These are phyloP conservation scores for Ianthella basta DNA, from an alignment of 37 sponge, comb jelly and placozoan species.

Conservation along the genomic window DNA sequence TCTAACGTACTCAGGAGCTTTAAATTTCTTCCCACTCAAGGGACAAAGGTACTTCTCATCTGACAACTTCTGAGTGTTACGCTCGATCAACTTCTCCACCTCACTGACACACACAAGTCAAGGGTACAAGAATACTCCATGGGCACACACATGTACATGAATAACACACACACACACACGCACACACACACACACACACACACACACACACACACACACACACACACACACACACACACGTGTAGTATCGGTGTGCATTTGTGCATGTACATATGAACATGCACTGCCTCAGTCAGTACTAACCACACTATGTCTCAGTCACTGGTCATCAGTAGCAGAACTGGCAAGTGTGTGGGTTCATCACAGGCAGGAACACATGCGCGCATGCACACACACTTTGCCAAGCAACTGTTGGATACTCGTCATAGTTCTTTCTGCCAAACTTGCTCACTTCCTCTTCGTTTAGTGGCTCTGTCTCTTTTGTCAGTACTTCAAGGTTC, in stretches of 20 bases:
- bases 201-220: too few relatives aligned
- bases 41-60: constrained; percentile 96
- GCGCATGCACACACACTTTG: not conserved
- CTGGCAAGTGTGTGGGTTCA: constrained; percentile 59
- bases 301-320: constrained; percentile 42
- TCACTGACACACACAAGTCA: constrained; percentile 65
- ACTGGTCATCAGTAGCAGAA: constrained; percentile 66
- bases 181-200: not conserved
- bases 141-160: not conserved
- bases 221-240: not conserved
- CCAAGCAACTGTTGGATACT: constrained; percentile 60
- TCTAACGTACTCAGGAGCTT: constrained; percentile 93
- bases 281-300: too few relatives aligned
- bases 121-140: not conserved
- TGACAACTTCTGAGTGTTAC: constrained; percentile 86
- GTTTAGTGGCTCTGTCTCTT: constrained; percentile 34
- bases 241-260: too few relatives aligned
- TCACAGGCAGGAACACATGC: not conserved
- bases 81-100: constrained; percentile 85
- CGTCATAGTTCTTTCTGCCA: constrained; percentile 75
- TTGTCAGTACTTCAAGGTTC: constrained; percentile 55
- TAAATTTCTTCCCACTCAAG: constrained; percentile 97
- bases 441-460: constrained; percentile 69
- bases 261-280: too few relatives aligned
- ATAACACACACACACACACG: too few relatives aligned